Conservation (phyloP, 2,113 vertebrate species). For the Oxyruncus cristatus region DNA sequence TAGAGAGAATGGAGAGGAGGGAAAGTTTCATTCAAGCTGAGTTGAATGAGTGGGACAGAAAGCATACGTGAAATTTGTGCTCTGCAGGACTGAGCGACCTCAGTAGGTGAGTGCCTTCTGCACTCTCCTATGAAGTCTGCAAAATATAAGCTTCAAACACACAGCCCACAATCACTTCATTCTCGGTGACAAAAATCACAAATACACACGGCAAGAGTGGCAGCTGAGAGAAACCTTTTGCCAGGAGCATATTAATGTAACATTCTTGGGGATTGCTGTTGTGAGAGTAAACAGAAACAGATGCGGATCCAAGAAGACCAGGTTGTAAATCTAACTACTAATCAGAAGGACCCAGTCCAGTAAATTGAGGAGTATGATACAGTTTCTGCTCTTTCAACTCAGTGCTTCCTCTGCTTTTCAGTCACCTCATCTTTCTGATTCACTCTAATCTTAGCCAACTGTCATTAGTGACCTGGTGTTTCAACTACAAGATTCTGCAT, state of each 20-base stretch:
- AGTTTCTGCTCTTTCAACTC: neutral
- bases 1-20: neutral
- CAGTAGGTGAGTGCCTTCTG: neutral
- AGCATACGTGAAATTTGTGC: neutral
- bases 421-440: neutral
- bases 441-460: neutral
- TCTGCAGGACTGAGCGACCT: neutral
- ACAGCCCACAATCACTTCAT: neutral
- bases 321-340: neutral
- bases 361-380: neutral
- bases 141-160: neutral
- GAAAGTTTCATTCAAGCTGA: neutral
- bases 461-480: neutral
- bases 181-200: neutral
- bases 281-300: constrained; percentile 3
- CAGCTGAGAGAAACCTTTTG: neutral
- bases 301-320: neutral
- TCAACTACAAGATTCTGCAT: neutral
- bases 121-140: neutral
- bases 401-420: neutral
- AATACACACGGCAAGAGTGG: neutral
- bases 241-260: neutral
- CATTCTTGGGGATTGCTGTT: neutral
- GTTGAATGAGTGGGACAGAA: neutral
- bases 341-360: neutral